These are phyloP conservation scores for Cyanistes caeruleus DNA, from an alignment of 2,113 vertebrate species.

Conservation along the genomic window DNA sequence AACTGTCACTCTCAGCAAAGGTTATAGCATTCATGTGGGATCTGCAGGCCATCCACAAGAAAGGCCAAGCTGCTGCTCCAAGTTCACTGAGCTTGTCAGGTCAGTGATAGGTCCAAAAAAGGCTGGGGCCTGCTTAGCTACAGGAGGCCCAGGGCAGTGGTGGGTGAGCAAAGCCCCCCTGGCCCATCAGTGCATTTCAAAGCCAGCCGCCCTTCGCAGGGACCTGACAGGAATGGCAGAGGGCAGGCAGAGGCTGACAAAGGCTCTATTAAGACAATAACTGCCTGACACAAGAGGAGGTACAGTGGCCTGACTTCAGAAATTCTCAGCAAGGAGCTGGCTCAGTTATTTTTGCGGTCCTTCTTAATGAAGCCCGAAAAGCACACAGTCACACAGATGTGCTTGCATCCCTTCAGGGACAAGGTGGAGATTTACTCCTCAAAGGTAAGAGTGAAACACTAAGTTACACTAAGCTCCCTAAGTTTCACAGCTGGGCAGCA, in stretches of 20 bases:
- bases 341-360: background rate
- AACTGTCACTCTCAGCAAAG: background rate
- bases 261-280: background rate
- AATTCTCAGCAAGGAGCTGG: background rate
- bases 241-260: background rate
- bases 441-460: background rate
- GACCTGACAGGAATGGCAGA: background rate
- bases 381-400: background rate
- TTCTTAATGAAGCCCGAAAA: background rate
- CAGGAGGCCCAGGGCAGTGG: background rate
- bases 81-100: background rate
- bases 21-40: background rate
- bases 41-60: background rate
- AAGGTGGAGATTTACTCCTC: background rate
- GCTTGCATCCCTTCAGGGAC: background rate
- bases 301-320: background rate
- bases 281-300: accelerated
- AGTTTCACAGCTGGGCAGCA: background rate
- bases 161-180: background rate
- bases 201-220: background rate
- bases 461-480: background rate
- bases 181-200: background rate
- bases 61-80: background rate
- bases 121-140: background rate
- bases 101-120: background rate